Percentiles rank a stretch among this genome's conserved stretches.
Evolutionary conservation across 2,888 invertebrate genomes (phyloP).

Genomic region (Resseliella maxima): DNA sequence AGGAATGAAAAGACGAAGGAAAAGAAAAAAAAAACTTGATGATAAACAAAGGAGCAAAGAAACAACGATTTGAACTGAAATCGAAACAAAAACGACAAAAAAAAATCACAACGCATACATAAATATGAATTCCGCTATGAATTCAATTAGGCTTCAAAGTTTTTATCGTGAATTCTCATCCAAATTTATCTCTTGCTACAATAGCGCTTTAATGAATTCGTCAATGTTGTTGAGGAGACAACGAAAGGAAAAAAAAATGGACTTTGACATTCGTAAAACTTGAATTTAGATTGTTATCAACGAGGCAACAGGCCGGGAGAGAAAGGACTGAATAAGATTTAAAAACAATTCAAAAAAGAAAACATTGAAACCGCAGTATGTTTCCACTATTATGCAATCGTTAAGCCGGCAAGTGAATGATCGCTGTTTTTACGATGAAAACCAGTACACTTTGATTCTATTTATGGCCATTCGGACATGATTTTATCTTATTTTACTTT

Average conservation of each 20-base stretch:
- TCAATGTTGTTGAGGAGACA: background rate
- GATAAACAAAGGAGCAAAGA: no score
- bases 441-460: background rate
- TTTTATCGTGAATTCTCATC: background rate
- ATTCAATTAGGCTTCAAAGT: background rate
- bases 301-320: background rate
- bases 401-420: background rate
- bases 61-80: no score
- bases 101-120: background rate
- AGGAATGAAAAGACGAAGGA: background rate
- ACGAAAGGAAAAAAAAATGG: background rate
- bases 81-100: background rate
- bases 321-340: background rate
- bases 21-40: background rate
- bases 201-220: background rate
- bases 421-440: background rate
- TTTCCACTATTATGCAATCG: background rate
- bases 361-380: background rate
- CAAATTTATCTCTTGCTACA: background rate
- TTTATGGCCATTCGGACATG: no score
- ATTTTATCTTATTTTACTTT: no score
- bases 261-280: background rate
- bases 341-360: background rate
- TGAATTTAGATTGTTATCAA: no score
- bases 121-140: background rate